Evolutionary conservation across 2,888 invertebrate genomes (phyloP), one percentile per base, ranked within the genome.

Genomic region (Myopa testacea): DNA sequence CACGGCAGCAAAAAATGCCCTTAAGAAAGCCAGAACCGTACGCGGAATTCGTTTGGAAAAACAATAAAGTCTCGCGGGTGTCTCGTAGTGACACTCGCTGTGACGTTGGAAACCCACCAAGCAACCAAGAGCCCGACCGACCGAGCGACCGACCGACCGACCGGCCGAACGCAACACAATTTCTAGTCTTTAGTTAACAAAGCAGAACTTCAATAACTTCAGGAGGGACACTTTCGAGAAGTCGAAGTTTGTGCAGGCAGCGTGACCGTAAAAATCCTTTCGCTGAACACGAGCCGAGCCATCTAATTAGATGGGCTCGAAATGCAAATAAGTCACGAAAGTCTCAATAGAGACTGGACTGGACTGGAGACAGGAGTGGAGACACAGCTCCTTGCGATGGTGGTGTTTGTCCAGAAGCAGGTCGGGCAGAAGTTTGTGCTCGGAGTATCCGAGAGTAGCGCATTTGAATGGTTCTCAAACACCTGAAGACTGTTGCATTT

Each of bases 241-340:
- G 38, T 52, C 67, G 45, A 58, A 14, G 72, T 71, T 67, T 34
- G 60, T 38, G 26, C 71, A 63, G 19, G n/a, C 71, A 62, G 37
- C 40, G n/a, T 38, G 60, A 70, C 72, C 76, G 52, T 62, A 40
- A 40, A 67, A 45, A 55, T 75, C 69, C 75, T 69, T 52, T 69
- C 45, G 75, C 75, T 69, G 68, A 75, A 50, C 75, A 69, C 60
- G 75, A 69, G 34, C 68, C 75, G 19, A 58, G 71, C 71, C 6
- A 68, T 71, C 76, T 76, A 76, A 76, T 76, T 76, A 76, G 76
- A 76, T 70, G 70, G 76, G 70, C 69, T 76, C 69, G 63, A 69
- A 70, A 86, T 87, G 86, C 84, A 87, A 86, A 87, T 85, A 80
- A 86, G 87, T 86, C 86, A 86, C 86, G 86, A 86, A 86, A 86